Conservation (phyloP, 2,888 invertebrate genomes). For the Erpobdella octoculata region DNA sequence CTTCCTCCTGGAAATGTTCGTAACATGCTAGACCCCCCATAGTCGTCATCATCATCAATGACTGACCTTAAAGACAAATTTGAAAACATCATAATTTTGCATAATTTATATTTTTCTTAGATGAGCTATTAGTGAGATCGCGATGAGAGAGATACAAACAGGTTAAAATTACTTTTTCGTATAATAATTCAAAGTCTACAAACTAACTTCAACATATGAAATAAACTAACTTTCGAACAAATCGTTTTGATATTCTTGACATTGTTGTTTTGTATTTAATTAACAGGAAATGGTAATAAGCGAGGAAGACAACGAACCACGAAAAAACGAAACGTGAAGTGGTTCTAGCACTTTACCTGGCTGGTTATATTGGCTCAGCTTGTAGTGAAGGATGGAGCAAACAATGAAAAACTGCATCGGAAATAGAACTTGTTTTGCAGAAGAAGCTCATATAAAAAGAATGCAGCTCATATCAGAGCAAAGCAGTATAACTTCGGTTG, state of each 20-base stretch:
- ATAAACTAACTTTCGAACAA: not conserved
- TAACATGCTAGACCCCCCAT: not conserved
- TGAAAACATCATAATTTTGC: not conserved
- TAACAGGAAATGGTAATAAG: not conserved
- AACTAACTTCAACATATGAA: no score
- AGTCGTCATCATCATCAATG: slow-evolving; percentile 21
- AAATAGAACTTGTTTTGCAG: slow-evolving; percentile 11
- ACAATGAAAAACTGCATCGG: not conserved
- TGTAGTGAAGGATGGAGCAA: not conserved
- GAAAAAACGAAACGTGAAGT: slow-evolving; percentile 7
- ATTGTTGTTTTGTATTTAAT: not conserved
- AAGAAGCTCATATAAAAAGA: not conserved
- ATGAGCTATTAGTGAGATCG: no score
- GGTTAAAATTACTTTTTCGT: no score
- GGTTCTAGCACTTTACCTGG: not conserved
- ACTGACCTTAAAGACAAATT: not conserved
- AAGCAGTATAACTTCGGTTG: not conserved
- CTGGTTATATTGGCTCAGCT: not conserved
- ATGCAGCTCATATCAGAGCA: not conserved
- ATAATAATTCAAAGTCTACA: no score
- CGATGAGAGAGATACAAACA: no score
- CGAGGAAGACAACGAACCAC: not conserved
- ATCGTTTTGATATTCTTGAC: not conserved
- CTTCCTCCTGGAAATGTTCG: not conserved
- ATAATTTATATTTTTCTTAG: not conserved